phyloP scores from a whole-genome alignment of 1,140 invertebrate species.

The Kradibia gibbosae region DNA sequence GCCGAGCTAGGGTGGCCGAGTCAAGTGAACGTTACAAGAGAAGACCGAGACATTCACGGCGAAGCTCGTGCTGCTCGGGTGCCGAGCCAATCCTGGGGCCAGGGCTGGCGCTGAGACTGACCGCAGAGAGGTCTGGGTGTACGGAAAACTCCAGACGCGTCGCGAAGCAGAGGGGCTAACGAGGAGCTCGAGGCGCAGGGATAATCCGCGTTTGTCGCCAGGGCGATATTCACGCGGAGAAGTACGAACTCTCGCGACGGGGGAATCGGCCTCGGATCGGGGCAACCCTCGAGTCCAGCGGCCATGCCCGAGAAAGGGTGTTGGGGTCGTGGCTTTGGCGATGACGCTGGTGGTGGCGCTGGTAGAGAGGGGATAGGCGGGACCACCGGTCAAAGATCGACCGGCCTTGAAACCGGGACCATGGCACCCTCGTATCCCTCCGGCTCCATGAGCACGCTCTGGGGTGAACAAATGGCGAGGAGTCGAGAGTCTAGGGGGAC shows the following conservation, averaged over 20 bases:
- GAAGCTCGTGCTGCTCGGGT: too few relatives aligned
- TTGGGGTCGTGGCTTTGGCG: background rate
- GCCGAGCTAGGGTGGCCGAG: too few relatives aligned
- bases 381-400: background rate
- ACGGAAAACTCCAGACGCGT: background rate
- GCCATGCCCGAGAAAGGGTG: background rate
- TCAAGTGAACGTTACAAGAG: too few relatives aligned
- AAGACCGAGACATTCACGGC: too few relatives aligned
- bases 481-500: slow-evolving; percentile 37
- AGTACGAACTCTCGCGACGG: background rate
- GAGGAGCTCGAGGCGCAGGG: background rate
- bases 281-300: background rate
- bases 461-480: background rate
- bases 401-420: background rate
- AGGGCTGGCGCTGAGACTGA: background rate
- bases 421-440: background rate
- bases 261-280: background rate
- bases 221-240: background rate
- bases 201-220: background rate
- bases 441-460: background rate
- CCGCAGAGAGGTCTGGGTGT: background rate
- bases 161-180: background rate
- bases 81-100: too few relatives aligned
- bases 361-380: background rate
- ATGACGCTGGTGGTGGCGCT: background rate